These are phyloP conservation scores for Crypturellus undulatus DNA, from an alignment of 2,113 vertebrate genomes.

Conservation along the genomic window DNA sequence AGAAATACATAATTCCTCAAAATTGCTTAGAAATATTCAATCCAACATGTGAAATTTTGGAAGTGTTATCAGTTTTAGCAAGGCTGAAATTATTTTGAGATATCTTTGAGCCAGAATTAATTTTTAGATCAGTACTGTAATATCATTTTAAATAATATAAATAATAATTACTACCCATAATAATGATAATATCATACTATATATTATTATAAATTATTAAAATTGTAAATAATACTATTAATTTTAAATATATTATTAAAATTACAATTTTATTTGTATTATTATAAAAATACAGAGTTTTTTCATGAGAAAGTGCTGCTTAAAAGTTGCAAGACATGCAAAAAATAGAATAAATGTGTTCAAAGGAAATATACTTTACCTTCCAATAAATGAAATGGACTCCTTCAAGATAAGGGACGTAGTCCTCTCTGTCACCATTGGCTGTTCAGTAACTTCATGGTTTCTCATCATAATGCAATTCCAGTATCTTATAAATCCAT, in stretches of 20 bases:
- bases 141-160: not conserved
- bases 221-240: too few relatives aligned
- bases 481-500: conserved; percentile 79
- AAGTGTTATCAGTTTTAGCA: not conserved
- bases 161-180: not conserved
- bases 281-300: not conserved
- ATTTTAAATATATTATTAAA: too few relatives aligned
- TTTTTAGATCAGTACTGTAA: not conserved
- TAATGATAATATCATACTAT: not conserved
- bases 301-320: not conserved
- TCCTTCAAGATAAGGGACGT: conserved; percentile 79
- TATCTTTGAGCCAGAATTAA: not conserved
- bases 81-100: not conserved
- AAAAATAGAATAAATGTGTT: not conserved
- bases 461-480: conserved; percentile 94
- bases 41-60: not conserved
- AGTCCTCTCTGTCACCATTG: conserved; percentile 79
- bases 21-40: not conserved
- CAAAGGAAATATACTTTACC: conserved; percentile 71
- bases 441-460: conserved; percentile 86
- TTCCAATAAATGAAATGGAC: conserved; percentile 82
- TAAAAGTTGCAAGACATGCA: not conserved
- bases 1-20: not conserved
- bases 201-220: too few relatives aligned
- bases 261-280: too few relatives aligned